Percentiles rank a stretch among this genome's conserved stretches.
Conservation (phyloP, 2,797 vertebrate species). For the Sciurus vulgaris region DNA sequence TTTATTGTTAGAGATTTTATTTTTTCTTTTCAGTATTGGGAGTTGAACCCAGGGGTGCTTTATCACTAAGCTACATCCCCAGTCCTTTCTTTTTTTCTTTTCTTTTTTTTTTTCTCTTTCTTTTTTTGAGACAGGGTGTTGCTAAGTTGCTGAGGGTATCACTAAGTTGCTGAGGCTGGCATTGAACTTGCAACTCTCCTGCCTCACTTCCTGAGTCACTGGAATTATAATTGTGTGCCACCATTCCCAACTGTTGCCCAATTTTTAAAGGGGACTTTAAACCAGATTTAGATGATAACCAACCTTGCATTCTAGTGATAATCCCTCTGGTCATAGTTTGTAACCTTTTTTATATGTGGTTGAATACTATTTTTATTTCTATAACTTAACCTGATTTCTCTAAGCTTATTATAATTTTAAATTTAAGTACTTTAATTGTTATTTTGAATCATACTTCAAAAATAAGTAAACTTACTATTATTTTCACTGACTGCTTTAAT, state of each 20-base stretch:
- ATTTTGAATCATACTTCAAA: conserved; percentile 55
- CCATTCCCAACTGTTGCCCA: not conserved
- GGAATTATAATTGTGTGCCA: not conserved
- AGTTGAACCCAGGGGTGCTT: not conserved
- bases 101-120: not conserved
- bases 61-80: not conserved
- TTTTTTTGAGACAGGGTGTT: not conserved
- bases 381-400: conserved; percentile 10
- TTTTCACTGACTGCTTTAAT: conserved; percentile 38
- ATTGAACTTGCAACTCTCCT: not conserved
- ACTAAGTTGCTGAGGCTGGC: not conserved
- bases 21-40: no score
- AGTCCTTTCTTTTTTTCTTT: not conserved
- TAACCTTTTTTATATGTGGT: conserved; percentile 15
- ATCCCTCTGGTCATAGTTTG: conserved; percentile 15
- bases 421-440: conserved; percentile 44
- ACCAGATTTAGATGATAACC: not conserved
- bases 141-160: not conserved
- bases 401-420: not conserved
- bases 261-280: not conserved
- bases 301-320: conserved; percentile 28
- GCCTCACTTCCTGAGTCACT: not conserved
- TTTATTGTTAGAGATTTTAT: no score
- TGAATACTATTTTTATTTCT: conserved; percentile 8
- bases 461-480: conserved; percentile 48